Percentiles rank a stretch among this genome's conserved stretches.
phyloP scores from a whole-genome alignment of 2,113 vertebrate genomes.

The Malaclemys terrapin region DNA sequence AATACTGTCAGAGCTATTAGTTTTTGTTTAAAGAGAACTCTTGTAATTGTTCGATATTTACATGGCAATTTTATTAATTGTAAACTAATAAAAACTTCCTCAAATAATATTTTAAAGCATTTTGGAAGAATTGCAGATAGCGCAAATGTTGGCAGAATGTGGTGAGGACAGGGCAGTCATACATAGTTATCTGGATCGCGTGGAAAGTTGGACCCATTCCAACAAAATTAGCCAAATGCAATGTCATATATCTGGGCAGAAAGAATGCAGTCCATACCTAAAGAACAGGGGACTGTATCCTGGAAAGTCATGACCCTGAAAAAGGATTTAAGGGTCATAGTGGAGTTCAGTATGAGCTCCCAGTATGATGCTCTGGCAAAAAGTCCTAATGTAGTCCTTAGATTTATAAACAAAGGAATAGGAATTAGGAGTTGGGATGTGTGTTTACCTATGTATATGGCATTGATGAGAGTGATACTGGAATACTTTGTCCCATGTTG shows the following conservation, averaged over 20 bases:
- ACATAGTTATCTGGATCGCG: neutral
- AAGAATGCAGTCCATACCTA: neutral
- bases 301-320: neutral
- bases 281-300: fast-evolving
- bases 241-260: neutral
- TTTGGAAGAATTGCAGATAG: neutral
- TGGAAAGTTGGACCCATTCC: neutral
- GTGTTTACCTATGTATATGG: neutral
- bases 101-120: neutral
- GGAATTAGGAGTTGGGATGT: neutral
- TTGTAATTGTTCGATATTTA: neutral
- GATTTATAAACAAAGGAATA: neutral
- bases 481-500: neutral
- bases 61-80: neutral
- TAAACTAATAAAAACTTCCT: neutral
- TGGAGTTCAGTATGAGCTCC: neutral
- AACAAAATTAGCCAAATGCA: neutral
- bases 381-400: neutral
- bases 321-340: neutral
- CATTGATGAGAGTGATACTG: neutral
- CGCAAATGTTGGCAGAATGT: neutral
- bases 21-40: neutral
- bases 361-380: neutral
- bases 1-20: neutral
- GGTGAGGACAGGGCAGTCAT: neutral